A percentile compares a stretch with the other conserved stretches of the same genome.
These are phyloP conservation scores for Cataglyphis hispanica DNA, from an alignment of 1,140 invertebrate genomes.

Conservation along the genomic window DNA sequence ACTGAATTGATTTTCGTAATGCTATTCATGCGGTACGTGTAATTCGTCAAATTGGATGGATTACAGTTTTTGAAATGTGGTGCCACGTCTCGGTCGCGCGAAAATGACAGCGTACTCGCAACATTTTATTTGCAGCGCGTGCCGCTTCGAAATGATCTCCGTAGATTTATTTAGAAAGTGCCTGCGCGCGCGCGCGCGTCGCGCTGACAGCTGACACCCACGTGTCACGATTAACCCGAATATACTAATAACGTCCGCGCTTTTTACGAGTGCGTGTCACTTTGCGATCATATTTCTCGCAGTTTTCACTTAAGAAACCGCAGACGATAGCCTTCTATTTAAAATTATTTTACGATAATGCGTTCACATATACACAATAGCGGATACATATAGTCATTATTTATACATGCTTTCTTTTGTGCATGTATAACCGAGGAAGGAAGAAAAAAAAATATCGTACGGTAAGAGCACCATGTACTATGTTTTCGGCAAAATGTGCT, in stretches of 20 bases:
- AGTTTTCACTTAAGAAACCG: constrained; percentile 7
- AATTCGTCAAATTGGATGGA: constrained; percentile 57
- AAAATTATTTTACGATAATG: background rate
- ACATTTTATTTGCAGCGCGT: background rate
- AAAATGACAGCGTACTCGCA: background rate
- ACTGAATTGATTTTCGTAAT: constrained; percentile 51
- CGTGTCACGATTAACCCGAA: constrained; percentile 35
- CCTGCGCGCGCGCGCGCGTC: background rate
- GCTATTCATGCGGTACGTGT: constrained; percentile 43
- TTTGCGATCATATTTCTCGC: background rate
- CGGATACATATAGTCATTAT: background rate
- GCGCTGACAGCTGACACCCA: constrained; percentile 22
- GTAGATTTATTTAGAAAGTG: constrained; percentile 18
- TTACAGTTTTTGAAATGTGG: constrained; percentile 26
- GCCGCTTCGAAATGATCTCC: background rate
- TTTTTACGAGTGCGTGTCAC: constrained; percentile 21
- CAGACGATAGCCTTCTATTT: background rate
- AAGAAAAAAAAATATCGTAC: background rate
- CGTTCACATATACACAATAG: too few species aligned
- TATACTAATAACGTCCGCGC: background rate
- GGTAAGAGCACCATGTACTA: background rate
- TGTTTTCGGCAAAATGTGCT: background rate
- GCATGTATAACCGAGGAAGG: background rate
- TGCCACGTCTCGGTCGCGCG: background rate
- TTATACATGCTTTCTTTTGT: background rate